phyloP scores from a whole-genome alignment of 2,797 vertebrate species.

The Calcarius lapponicus region DNA sequence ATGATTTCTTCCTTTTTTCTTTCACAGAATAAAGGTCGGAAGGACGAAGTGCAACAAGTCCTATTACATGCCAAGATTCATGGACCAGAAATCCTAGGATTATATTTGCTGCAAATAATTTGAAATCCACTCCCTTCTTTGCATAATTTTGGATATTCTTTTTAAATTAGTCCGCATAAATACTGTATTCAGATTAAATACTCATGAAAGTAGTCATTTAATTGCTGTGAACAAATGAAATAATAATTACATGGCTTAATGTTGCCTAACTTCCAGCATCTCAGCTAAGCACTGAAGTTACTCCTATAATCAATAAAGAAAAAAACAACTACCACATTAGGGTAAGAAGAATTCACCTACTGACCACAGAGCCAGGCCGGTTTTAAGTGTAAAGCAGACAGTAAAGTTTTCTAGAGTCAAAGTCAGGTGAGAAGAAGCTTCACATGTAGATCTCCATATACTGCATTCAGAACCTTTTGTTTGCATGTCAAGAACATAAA shows the following conservation, averaged over 20 bases:
- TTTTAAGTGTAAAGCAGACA: neutral
- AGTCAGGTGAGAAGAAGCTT: neutral
- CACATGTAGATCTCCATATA: neutral
- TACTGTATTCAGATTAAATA: neutral
- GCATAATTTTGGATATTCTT: neutral
- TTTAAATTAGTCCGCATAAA: neutral
- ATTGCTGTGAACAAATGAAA: neutral
- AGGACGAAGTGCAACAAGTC: neutral
- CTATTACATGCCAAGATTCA: neutral
- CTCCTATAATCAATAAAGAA: neutral
- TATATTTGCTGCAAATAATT: neutral
- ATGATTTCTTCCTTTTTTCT: neutral
- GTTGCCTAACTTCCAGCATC: neutral
- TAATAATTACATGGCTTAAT: neutral
- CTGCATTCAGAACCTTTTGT: neutral
- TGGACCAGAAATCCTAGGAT: neutral
- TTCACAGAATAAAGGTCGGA: neutral
- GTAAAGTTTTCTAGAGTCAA: neutral
- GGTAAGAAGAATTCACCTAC: neutral
- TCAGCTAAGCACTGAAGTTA: neutral
- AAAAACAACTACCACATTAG: neutral
- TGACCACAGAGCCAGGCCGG: neutral
- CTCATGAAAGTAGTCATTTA: neutral
- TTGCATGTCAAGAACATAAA: neutral
- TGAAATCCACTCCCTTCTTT: neutral